phyloP scores from a whole-genome alignment of 2,113 vertebrate species.

The Mustela nigripes region DNA sequence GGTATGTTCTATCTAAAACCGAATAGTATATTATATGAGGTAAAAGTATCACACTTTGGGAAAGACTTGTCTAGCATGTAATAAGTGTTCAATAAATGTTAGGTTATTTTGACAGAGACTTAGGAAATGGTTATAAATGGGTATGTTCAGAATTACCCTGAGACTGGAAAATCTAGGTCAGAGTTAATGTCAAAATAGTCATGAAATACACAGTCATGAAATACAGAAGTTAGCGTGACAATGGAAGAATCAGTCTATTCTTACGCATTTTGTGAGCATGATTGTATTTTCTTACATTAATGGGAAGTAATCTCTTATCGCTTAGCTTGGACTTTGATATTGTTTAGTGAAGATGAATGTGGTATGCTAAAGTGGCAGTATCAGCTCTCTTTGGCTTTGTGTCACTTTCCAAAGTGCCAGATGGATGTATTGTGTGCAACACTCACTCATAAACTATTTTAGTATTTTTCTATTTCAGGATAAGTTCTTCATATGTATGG shows the following conservation, averaged over 20 bases:
- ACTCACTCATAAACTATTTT: not conserved
- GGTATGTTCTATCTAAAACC: not conserved
- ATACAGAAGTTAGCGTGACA: not conserved
- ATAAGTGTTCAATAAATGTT: not conserved
- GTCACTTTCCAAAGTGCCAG: not conserved
- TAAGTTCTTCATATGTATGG: not conserved
- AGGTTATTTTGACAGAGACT: not conserved
- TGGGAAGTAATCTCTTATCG: not conserved
- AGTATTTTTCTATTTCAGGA: constrained; percentile 29
- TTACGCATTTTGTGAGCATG: not conserved
- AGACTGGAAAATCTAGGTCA: not conserved
- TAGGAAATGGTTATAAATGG: not conserved
- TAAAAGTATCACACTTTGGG: not conserved
- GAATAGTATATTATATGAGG: not conserved
- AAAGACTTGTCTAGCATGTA: not conserved
- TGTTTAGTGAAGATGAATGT: not conserved
- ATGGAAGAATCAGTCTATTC: not conserved
- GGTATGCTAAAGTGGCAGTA: not conserved
- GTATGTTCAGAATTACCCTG: not conserved
- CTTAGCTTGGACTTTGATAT: not conserved
- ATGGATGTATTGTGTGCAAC: not conserved
- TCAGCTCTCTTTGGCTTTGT: not conserved
- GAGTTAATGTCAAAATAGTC: not conserved
- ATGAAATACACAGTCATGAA: not conserved
- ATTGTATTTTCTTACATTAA: not conserved